Evolutionary conservation across 2,888 invertebrate genomes (phyloP), one percentile per base, ranked within the genome.

Genomic region (Branchellion lobata): DNA sequence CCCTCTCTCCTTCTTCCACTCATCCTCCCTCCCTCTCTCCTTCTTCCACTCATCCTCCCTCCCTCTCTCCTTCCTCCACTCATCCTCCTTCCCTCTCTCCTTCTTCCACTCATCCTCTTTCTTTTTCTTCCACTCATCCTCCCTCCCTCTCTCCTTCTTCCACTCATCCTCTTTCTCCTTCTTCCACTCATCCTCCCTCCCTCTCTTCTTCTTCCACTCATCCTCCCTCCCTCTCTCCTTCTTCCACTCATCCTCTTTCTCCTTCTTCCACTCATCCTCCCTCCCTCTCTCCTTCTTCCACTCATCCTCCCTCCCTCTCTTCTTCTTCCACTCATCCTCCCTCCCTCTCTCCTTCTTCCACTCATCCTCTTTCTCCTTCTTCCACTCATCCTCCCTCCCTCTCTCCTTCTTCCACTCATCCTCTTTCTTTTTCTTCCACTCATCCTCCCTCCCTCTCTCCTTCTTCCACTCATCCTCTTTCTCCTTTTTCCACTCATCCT

Each of bases 311-410:
- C 34, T 8, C 8, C 72, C 21, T 72, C 72, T 11, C 31, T 72
- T 14, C 33, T 34, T 31, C 51, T 24, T 31, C 51, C 75, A n/a
- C 29, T 21, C 18, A 18, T 27, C 8, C 65, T 65, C 14, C 65
- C 61, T n/a, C 65, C 65, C 5, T 65, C 77, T 68, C 27, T 29
- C 3, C n/a, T n/a, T n/a, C n/a, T n/a, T n/a, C n/a, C n/a, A n/a
- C n/a, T n/a, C n/a, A n/a, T n/a, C n/a, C n/a, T 77, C 57, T 29
- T 51, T 77, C 18, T 69, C 57, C 14, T 31, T 77, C 14, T n/a
- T 51, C n/a, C 61, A 57, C 33, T 77, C 11, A 24, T 72, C 51
- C 14, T 18, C 14, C 51, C 14, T 18, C 14, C 14, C 21, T 18
- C 21, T 51, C 21, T 51, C 21, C 14, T 18, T 18, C 14, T 51